Percentiles rank a stretch among this genome's conserved stretches.
These are phyloP conservation scores for Gasterosteus aculeatus DNA, from an alignment of 2,113 vertebrate genomes.

Conservation along the genomic window DNA sequence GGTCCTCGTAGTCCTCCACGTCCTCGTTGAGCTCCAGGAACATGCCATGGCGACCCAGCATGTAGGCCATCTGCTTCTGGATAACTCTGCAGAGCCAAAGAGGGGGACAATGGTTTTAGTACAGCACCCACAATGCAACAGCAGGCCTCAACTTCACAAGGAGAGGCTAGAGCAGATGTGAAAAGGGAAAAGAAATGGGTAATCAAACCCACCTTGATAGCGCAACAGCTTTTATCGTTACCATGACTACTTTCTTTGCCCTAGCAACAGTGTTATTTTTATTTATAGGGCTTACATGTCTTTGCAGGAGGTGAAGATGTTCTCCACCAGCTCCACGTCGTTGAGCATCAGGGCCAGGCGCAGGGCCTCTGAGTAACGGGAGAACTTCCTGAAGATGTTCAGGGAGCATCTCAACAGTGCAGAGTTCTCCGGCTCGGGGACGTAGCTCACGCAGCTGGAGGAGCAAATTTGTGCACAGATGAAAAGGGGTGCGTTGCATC, in stretches of 20 bases:
- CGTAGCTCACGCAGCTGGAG: slow-evolving; percentile 94
- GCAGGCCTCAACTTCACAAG: neutral
- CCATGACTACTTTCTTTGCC: no score
- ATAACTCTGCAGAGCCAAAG: slow-evolving; percentile 83
- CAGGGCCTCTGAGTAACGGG: slow-evolving; percentile 94
- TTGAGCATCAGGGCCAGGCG: slow-evolving; percentile 96
- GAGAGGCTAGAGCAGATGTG: neutral
- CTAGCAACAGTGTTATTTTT: neutral
- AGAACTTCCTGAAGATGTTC: slow-evolving; percentile 96
- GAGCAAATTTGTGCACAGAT: neutral
- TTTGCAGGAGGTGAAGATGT: slow-evolving; percentile 99
- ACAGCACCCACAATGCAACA: neutral
- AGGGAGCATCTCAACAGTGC: slow-evolving; percentile 94
- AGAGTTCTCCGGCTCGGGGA: slow-evolving; percentile 96
- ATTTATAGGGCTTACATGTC: slow-evolving; percentile 86
- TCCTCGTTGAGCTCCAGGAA: slow-evolving; percentile 97
- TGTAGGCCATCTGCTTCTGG: slow-evolving; percentile 99
- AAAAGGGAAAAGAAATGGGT: neutral
- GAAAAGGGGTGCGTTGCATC: neutral
- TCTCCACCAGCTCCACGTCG: slow-evolving; percentile 95
- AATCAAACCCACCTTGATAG: neutral
- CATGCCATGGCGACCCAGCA: slow-evolving; percentile 96
- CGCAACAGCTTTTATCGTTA: neutral
- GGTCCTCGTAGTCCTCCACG: slow-evolving; percentile 95
- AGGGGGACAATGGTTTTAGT: neutral